Evolutionary conservation across 1,140 invertebrate genomes (phyloP).

Genomic region (Drosophila subobscura): DNA sequence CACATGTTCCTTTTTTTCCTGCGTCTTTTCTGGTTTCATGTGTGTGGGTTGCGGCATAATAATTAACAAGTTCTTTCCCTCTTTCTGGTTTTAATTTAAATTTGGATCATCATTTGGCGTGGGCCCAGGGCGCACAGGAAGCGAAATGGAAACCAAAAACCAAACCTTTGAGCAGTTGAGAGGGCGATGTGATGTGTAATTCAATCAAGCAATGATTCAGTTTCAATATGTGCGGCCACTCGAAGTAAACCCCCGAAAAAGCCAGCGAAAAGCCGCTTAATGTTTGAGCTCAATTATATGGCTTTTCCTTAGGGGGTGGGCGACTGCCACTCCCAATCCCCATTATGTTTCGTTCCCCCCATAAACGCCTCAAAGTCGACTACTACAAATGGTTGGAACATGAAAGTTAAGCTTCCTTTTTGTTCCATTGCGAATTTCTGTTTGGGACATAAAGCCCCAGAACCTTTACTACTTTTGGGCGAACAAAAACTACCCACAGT

Average conservation of each 20-base stretch:
- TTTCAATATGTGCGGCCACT: constrained; percentile 19
- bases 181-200: constrained; percentile 48
- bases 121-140: constrained; percentile 59
- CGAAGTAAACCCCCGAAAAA: constrained; percentile 24
- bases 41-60: constrained; percentile 46
- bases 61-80: constrained; percentile 69
- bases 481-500: constrained; percentile 15
- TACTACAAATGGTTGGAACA: constrained; percentile 63
- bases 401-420: constrained; percentile 32
- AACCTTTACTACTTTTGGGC: constrained; percentile 12
- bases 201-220: constrained; percentile 64
- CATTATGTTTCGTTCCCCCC: constrained; percentile 23
- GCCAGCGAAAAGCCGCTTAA: constrained; percentile 63
- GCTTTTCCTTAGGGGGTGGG: constrained; percentile 47
- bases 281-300: constrained; percentile 77
- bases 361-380: constrained; percentile 63
- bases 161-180: constrained; percentile 26
- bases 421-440: constrained; percentile 55
- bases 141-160: constrained; percentile 39
- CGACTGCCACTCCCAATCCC: neutral
- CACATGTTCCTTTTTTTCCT: constrained; percentile 45
- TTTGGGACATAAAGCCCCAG: constrained; percentile 53
- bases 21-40: neutral
- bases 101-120: constrained; percentile 54
- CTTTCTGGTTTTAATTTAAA: constrained; percentile 64